These are phyloP conservation scores for Aurelia sp. DNA, from an alignment of 30 jellyfish, hydroid and myxozoan genomes.

Conservation along the genomic window DNA sequence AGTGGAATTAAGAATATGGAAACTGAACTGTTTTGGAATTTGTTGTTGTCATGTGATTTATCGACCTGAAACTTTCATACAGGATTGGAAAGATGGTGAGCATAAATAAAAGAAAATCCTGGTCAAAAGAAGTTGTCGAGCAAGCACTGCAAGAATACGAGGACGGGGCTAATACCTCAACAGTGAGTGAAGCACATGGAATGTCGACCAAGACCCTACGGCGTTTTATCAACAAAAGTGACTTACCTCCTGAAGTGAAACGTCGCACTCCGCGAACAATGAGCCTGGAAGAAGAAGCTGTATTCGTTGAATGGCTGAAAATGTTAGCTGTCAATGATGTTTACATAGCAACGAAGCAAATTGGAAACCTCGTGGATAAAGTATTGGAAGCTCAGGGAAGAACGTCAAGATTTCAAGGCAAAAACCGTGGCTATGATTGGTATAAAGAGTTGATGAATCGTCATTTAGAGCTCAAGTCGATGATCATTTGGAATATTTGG, in stretches of 20 bases:
- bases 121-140: too few species aligned
- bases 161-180: too few species aligned
- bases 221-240: neutral
- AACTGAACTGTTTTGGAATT: too few species aligned
- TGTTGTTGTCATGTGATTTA: too few species aligned
- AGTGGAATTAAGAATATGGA: too few species aligned
- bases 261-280: neutral
- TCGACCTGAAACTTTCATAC: too few species aligned
- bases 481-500: neutral
- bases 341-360: neutral
- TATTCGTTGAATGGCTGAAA: neutral
- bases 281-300: neutral
- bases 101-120: too few species aligned
- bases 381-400: neutral
- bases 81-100: too few species aligned
- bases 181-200: too few species aligned
- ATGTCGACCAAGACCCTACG: neutral
- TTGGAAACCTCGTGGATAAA: neutral
- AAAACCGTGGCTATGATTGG: conserved; percentile 6
- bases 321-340: neutral
- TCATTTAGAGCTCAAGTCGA: neutral
- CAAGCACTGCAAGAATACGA: too few species aligned
- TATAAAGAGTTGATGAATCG: neutral
- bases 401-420: neutral
- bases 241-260: neutral